Conservation (phyloP, 1,140 invertebrate species). For the Listronotus oregonensis region DNA sequence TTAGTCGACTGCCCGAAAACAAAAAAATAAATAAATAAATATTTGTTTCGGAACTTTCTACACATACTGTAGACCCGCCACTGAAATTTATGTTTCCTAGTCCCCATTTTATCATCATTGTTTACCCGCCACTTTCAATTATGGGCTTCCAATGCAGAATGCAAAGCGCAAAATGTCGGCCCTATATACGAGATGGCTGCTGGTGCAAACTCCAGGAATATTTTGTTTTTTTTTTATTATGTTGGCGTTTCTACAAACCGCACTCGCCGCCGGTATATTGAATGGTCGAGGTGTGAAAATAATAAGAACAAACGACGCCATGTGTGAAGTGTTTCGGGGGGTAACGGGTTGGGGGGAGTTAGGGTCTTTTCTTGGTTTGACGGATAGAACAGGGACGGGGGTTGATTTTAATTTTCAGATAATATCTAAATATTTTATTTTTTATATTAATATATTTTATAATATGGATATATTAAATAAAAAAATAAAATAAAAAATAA, state of each 20-base stretch:
- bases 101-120: conserved; percentile 21
- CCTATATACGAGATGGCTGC: background rate
- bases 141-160: conserved; percentile 25
- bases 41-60: no score
- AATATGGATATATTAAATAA: no score
- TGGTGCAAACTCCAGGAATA: conserved; percentile 16
- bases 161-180: conserved; percentile 17
- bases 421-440: no score
- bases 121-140: conserved; percentile 20
- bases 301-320: conserved; percentile 24
- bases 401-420: no score
- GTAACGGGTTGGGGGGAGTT: background rate
- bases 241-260: background rate
- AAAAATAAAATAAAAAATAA: no score
- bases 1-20: no score
- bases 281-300: conserved; percentile 27
- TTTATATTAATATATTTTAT: no score
- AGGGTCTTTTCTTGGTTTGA: background rate
- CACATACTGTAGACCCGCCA: background rate
- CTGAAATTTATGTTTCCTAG: background rate
- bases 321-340: conserved; percentile 22
- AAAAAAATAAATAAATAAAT: no score
- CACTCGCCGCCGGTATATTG: conserved; percentile 16
- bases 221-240: conserved; percentile 15
- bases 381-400: no score